Evolutionary conservation across 2,113 vertebrate genomes (phyloP), one percentile per base, ranked within the genome.

Genomic region (Dipodomys merriami): DNA sequence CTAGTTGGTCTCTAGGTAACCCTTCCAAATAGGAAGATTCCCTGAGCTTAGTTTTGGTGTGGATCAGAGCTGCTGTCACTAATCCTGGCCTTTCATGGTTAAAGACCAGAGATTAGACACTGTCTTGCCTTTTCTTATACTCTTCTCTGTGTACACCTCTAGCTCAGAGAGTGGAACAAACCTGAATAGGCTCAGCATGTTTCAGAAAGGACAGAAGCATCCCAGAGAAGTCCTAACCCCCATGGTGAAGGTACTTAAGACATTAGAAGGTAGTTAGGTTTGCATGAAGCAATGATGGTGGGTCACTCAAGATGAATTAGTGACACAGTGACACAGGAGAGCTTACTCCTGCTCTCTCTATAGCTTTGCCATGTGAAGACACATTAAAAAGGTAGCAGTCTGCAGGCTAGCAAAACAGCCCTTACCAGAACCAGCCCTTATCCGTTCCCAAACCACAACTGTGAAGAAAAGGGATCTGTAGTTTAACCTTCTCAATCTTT

Each of bases 131-230:
- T 78, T 78, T 83, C 67, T 91, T 12, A 64, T 88, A 12, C 29
- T 90, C 60, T 80, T 46, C 69, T 72, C 44, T 78, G 44, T 12
- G 49, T 12, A 49, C 49, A 12, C 49, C 49, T 19, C 64, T 18
- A 74, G 57, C 33, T 62, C 33, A 64, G n/a, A 83, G 91, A 82
- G 22, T 62, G 20, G 20, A 86, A 83, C 16, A 76, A 74, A 96
- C 20, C 35, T 44, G 22, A 29, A 16, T 1, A 88, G 20, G 8
- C 8, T 18, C 80, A 13, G 7, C 2, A 27, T 64, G 46, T 33
- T 94, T 29, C 60, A 89, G 20, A 91, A 6, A 89, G 7, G 49
- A 13, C 20, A 69, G 16, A 76, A 67, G 25, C 18, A 90, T 80
- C 33, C 39, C 60, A 90, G 49, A 86, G 88, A 78, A 78, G 25